Evolutionary conservation across 2,113 vertebrate genomes (phyloP).

Genomic region (Nothocercus julius): DNA sequence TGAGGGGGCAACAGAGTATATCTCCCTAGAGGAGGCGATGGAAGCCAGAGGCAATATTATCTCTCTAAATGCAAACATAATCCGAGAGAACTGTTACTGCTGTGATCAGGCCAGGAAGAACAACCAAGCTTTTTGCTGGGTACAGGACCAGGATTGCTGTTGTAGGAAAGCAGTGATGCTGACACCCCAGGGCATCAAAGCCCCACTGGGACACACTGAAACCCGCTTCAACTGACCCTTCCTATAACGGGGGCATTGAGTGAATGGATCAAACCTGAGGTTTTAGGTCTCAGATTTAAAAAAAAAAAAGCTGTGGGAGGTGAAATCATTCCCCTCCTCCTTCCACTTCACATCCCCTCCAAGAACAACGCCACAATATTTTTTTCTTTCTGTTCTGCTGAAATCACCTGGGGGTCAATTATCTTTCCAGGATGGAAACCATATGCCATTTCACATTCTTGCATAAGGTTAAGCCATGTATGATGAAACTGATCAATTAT

Average conservation of each 20-base stretch:
- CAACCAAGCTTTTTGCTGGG: neutral
- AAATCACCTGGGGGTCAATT: conserved; percentile 88
- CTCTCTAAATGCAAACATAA: neutral
- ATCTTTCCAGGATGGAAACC: conserved; percentile 77
- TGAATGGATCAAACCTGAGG: conserved; percentile 19
- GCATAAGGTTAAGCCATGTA: conserved; percentile 85
- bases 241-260: neutral
- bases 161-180: neutral
- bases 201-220: neutral
- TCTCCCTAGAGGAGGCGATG: neutral
- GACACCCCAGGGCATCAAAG: neutral
- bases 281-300: conserved; percentile 32
- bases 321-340: conserved; percentile 11
- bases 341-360: neutral
- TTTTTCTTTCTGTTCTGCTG: neutral
- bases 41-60: neutral
- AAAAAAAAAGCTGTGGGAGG: neutral
- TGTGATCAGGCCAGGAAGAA: neutral
- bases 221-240: neutral
- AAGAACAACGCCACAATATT: neutral
- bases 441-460: conserved; percentile 85
- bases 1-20: neutral
- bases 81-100: neutral
- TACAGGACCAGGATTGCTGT: neutral
- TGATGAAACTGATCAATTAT: conserved; percentile 84